phyloP scores from a whole-genome alignment of 2,113 vertebrate species.

The Scartelaos histophorus region DNA sequence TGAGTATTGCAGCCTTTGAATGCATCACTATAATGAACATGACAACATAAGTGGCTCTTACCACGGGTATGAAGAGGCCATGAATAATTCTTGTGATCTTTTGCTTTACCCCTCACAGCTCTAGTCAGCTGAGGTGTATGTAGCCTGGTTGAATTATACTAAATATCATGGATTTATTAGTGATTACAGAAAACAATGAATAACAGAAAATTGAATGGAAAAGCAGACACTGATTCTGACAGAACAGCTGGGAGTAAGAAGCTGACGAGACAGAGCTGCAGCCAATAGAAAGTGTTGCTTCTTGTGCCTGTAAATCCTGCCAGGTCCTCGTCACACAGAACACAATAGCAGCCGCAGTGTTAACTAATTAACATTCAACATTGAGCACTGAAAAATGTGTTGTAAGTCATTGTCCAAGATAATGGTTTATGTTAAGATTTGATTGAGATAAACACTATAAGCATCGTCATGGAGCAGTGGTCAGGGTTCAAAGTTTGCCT shows the following conservation, averaged over 20 bases:
- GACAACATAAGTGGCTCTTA: conserved; percentile 30
- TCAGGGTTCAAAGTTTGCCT: not conserved
- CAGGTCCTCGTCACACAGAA: conserved; percentile 14
- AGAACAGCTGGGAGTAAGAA: conserved; percentile 57
- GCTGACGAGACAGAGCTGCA: conserved; percentile 43
- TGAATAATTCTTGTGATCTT: conserved; percentile 41
- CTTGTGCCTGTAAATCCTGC: conserved; percentile 40
- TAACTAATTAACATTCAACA: conserved; percentile 45
- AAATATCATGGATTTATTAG: not conserved
- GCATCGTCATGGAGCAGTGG: not conserved
- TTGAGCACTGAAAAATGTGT: not conserved
- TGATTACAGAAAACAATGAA: not conserved
- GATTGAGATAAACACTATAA: not conserved
- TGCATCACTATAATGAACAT: conserved; percentile 13
- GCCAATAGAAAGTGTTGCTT: conserved; percentile 47
- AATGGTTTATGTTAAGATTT: not conserved
- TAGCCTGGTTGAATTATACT: not conserved
- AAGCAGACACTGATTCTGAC: conserved; percentile 21
- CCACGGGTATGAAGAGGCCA: conserved; percentile 12
- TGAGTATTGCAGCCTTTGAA: conserved; percentile 41
- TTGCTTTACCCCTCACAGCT: conserved; percentile 2
- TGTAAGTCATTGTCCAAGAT: not conserved
- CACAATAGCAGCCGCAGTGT: conserved; percentile 30
- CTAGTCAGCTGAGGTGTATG: not conserved
- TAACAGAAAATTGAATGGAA: not conserved